These are phyloP conservation scores for Nymphalis polychloros DNA, from an alignment of 2,888 invertebrate genomes.

Conservation along the genomic window DNA sequence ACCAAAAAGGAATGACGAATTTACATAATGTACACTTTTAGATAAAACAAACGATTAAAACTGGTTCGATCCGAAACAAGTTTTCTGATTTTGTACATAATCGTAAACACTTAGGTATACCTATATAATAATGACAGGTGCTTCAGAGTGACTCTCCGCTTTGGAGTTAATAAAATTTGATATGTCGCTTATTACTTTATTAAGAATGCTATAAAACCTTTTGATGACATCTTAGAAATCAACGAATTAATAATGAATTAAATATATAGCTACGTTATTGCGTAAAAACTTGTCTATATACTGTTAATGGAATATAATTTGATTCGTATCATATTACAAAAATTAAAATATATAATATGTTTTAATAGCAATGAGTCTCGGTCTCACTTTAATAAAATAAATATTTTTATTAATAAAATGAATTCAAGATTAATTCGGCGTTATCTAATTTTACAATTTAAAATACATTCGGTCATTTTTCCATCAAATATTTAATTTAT, in stretches of 20 bases:
- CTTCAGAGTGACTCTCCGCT: slow-evolving; percentile 6
- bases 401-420: too few species aligned
- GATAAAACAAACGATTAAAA: slow-evolving; percentile 47
- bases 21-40: slow-evolving; percentile 47
- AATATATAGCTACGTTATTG: not conserved
- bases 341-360: too few species aligned
- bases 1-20: slow-evolving; percentile 48
- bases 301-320: too few species aligned
- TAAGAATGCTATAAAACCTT: slow-evolving; percentile 27
- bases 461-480: not conserved
- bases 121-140: slow-evolving; percentile 25
- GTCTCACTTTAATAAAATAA: too few species aligned
- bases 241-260: not conserved
- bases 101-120: slow-evolving; percentile 20
- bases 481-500: not conserved
- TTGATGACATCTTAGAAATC: not conserved
- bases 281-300: not conserved
- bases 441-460: not conserved
- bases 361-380: too few species aligned
- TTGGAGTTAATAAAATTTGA: slow-evolving; percentile 21
- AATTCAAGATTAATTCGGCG: too few species aligned
- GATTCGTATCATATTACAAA: too few species aligned
- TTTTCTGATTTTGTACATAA: slow-evolving; percentile 24
- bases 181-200: slow-evolving; percentile 28
- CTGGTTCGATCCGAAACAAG: slow-evolving; percentile 39